Evolutionary conservation across 2,113 vertebrate species (phyloP).

Genomic region (Engraulis encrasicolus): DNA sequence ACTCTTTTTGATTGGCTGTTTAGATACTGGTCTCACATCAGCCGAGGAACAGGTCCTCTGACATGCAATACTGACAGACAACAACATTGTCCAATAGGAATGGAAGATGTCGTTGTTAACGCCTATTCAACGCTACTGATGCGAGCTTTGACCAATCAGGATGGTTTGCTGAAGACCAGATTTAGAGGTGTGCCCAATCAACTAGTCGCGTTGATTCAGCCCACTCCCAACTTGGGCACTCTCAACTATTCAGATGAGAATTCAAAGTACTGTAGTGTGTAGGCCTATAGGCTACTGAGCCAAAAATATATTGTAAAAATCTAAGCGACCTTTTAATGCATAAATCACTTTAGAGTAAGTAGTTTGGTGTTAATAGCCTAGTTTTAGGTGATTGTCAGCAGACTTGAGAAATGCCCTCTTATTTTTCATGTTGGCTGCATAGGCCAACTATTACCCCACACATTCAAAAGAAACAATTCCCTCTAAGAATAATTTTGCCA

Average conservation of each 20-base stretch:
- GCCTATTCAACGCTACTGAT: not conserved
- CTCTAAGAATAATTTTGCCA: too few relatives aligned
- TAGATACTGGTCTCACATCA: constrained; percentile 82
- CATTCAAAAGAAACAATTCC: too few relatives aligned
- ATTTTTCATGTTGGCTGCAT: too few relatives aligned
- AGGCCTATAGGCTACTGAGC: too few relatives aligned
- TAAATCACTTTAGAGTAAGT: too few relatives aligned
- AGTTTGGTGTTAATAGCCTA: too few relatives aligned
- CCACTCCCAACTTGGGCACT: not conserved
- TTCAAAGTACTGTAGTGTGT: not conserved
- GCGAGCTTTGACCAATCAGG: constrained; percentile 66
- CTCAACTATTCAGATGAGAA: not conserved
- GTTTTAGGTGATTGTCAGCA: too few relatives aligned
- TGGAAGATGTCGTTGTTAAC: constrained; percentile 7
- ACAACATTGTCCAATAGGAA: constrained; percentile 34
- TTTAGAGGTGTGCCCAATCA: constrained; percentile 71
- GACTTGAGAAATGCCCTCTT: too few relatives aligned
- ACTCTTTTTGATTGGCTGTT: constrained; percentile 74
- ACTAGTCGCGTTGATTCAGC: not conserved
- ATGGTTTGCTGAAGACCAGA: not conserved
- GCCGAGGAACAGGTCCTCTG: constrained; percentile 69
- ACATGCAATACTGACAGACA: constrained; percentile 25
- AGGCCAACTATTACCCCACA: too few relatives aligned
- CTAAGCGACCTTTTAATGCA: too few relatives aligned
- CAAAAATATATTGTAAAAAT: too few relatives aligned